These are phyloP conservation scores for Sinosuthora webbiana DNA, from an alignment of 2,113 vertebrate genomes.

Conservation along the genomic window DNA sequence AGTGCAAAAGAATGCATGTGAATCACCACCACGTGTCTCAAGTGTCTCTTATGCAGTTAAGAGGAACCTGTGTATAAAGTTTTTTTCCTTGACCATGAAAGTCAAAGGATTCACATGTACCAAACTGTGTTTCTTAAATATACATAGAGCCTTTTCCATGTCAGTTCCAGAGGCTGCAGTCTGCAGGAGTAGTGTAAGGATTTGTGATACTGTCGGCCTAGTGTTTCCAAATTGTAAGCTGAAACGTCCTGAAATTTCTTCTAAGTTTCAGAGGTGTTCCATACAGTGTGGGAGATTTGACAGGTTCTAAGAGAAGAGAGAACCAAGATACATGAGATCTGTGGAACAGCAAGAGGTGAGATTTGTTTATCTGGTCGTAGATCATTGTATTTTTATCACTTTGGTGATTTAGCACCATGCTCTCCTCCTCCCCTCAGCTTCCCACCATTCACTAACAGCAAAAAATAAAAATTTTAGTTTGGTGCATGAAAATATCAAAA, in stretches of 20 bases:
- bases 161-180: neutral
- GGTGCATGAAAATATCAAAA: neutral
- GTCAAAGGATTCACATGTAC: neutral
- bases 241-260: conserved; percentile 12
- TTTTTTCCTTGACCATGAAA: neutral
- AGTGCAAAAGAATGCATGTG: neutral
- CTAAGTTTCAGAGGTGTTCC: neutral
- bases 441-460: neutral
- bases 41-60: neutral
- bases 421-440: neutral
- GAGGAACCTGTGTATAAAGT: neutral
- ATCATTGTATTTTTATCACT: neutral
- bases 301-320: neutral
- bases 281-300: neutral
- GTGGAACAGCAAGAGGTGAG: neutral
- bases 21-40: neutral
- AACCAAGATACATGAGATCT: neutral
- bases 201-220: neutral
- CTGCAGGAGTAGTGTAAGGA: neutral
- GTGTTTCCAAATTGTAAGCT: neutral
- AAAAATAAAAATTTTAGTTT: neutral
- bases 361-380: neutral
- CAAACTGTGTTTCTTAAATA: neutral
- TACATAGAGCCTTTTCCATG: neutral
- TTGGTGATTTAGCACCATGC: neutral